A percentile compares a stretch with the other conserved stretches of the same genome.
Evolutionary conservation across 2,797 vertebrate genomes (phyloP).

Genomic region (Melanotaenia boesemani): DNA sequence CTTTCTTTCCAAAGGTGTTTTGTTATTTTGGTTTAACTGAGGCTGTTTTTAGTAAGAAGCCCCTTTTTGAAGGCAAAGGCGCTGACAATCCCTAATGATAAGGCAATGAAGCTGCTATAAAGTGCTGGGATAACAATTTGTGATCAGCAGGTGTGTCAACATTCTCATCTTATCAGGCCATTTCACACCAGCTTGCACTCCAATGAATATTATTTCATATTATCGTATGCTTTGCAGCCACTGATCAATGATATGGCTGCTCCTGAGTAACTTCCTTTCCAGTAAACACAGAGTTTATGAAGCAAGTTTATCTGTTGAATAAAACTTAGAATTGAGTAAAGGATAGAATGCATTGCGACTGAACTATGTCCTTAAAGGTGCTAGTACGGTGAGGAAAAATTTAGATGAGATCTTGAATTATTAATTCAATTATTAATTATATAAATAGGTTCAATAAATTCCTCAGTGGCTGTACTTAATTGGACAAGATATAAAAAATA

Average conservation of each 20-base stretch:
- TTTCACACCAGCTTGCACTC: constrained; percentile 82
- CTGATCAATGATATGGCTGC: constrained; percentile 59
- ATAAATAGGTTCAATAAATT: constrained; percentile 40
- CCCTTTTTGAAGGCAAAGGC: constrained; percentile 44
- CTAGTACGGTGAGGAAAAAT: not conserved
- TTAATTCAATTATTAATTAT: no score
- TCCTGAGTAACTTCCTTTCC: constrained; percentile 51
- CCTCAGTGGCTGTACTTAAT: constrained; percentile 36
- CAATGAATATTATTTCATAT: constrained; percentile 80
- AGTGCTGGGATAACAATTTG: constrained; percentile 75
- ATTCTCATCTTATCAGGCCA: constrained; percentile 78
- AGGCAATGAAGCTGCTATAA: constrained; percentile 70
- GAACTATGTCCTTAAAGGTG: constrained; percentile 13
- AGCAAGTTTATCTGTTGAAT: constrained; percentile 42
- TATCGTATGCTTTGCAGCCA: constrained; percentile 77
- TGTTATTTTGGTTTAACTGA: constrained; percentile 24
- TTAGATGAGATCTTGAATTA: not conserved
- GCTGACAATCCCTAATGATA: constrained; percentile 63
- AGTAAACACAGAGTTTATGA: constrained; percentile 28
- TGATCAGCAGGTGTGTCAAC: constrained; percentile 81
- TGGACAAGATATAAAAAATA: constrained; percentile 36
- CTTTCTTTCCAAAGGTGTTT: not conserved
- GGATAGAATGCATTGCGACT: constrained; percentile 39
- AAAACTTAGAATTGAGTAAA: constrained; percentile 42
- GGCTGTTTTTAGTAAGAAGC: constrained; percentile 43